Evolutionary conservation across 2,888 invertebrate genomes (phyloP), one percentile per base, ranked within the genome.

Genomic region (Heliconius cydno): DNA sequence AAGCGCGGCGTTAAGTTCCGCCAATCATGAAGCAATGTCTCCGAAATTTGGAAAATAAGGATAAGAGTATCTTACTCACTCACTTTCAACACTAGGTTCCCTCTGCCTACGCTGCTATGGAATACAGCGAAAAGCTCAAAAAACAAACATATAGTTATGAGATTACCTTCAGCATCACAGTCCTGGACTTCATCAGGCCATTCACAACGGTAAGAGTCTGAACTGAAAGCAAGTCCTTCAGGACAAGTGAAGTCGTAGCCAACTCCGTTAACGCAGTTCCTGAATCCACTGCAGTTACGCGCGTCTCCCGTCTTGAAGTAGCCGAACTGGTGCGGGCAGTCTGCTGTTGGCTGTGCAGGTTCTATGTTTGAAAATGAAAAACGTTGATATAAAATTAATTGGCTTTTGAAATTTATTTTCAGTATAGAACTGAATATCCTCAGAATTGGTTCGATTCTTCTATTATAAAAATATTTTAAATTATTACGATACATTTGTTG

Each of bases 131-230:
- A 7, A 52, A 52, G 7, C 7, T 22, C 46, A 22, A 22, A 52
- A 52, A 22, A 52, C 19, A 52, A 52, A 52, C 3, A 22, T 19
- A 52, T 19, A 52, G 52, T 22, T 38, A 38, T 34, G n/a, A 34
- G 15, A 28, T 46, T 91, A 97, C 97, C 96, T 96, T 98, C 98
- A 75, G 97, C 97, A 88, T 98, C 97, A 86, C 98, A 98, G 79
- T 97, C 96, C 6, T 96, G 90, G 0, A 98, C 98, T 90, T 97
- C 96, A 92, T 98, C 98, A 6, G 98, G 98, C 98, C 98, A 98
- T 82, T 98, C 98, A 89, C 98, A 98, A 77, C 97, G 96, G 88
- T 98, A 97, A 15, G 95, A 96, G 19, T 96, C 96, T 2, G 96
- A 94, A 89, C 96, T 97, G 92, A 96, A 98, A 13, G 98, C 98